A percentile compares a stretch with the other conserved stretches of the same genome.
phyloP scores from a whole-genome alignment of 2,888 invertebrate genomes.

The Xestia sexstrigata region DNA sequence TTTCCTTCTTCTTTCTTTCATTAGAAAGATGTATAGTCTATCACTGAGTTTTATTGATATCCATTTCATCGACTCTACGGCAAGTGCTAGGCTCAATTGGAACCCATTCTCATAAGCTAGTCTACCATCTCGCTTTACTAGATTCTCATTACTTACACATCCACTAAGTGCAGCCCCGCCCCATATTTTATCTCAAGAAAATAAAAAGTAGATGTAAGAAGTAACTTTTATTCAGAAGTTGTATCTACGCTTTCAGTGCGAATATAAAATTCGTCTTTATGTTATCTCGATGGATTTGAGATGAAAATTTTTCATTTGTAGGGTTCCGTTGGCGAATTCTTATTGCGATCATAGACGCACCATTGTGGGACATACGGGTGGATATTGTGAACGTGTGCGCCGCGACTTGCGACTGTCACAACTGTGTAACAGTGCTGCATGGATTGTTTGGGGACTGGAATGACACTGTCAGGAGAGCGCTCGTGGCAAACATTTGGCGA shows the following conservation, averaged over 20 bases:
- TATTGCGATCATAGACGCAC: constrained; percentile 69
- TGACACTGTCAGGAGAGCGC: neutral
- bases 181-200: constrained; percentile 51
- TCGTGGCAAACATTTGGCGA: neutral
- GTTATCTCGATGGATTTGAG: constrained; percentile 56
- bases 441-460: neutral
- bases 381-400: constrained; percentile 12
- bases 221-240: constrained; percentile 54
- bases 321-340: constrained; percentile 71
- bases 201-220: constrained; percentile 43
- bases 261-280: constrained; percentile 56
- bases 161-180: constrained; percentile 28
- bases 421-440: neutral
- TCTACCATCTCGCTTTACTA: neutral
- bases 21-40: neutral
- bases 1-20: neutral
- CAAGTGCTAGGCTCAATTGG: neutral
- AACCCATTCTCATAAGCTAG: neutral
- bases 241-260: constrained; percentile 44
- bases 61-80: neutral
- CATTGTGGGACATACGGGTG: constrained; percentile 55
- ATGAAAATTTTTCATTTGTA: constrained; percentile 72
- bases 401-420: neutral
- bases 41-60: constrained; percentile 1
- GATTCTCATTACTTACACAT: constrained; percentile 27